These are phyloP conservation scores for Clunio marinus DNA, from an alignment of 2,888 invertebrate species.

Conservation along the genomic window DNA sequence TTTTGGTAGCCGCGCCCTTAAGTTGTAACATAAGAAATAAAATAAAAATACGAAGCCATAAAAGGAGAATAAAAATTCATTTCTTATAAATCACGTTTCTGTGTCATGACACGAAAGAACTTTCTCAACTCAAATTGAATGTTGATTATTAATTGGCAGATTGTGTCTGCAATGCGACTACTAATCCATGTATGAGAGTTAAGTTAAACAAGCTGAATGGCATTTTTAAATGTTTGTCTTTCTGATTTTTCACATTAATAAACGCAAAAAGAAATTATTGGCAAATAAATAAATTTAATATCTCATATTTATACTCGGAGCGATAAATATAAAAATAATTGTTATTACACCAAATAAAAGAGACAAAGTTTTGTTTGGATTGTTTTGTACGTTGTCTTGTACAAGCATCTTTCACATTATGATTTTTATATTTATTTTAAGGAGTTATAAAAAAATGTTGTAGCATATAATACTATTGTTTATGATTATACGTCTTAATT, in stretches of 20 bases:
- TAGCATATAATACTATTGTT: not conserved
- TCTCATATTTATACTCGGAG: slow-evolving; percentile 23
- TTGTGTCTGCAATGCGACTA: no score
- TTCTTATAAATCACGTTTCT: slow-evolving; percentile 21
- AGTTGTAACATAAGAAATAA: slow-evolving; percentile 19
- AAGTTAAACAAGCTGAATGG: no score
- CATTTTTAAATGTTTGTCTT: no score
- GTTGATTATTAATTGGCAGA: no score
- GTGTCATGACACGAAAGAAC: not conserved
- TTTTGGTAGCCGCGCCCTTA: slow-evolving; percentile 32
- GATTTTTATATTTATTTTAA: slow-evolving; percentile 10
- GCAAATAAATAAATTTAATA: slow-evolving; percentile 30
- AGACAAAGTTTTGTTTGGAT: slow-evolving; percentile 20
- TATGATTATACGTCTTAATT: slow-evolving; percentile 22
- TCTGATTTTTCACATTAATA: not conserved
- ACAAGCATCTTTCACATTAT: not conserved
- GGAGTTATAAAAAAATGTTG: slow-evolving; percentile 2
- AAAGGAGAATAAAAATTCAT: not conserved
- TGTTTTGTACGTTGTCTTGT: not conserved
- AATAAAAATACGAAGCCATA: slow-evolving; percentile 3
- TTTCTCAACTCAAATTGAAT: no score
- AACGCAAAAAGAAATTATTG: slow-evolving; percentile 30
- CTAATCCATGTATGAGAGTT: no score
- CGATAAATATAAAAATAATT: slow-evolving; percentile 37
- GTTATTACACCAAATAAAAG: slow-evolving; percentile 37